Percentiles rank a stretch among this genome's conserved stretches.
Evolutionary conservation across 1,140 invertebrate genomes (phyloP).

Genomic region (Diprion similis): DNA sequence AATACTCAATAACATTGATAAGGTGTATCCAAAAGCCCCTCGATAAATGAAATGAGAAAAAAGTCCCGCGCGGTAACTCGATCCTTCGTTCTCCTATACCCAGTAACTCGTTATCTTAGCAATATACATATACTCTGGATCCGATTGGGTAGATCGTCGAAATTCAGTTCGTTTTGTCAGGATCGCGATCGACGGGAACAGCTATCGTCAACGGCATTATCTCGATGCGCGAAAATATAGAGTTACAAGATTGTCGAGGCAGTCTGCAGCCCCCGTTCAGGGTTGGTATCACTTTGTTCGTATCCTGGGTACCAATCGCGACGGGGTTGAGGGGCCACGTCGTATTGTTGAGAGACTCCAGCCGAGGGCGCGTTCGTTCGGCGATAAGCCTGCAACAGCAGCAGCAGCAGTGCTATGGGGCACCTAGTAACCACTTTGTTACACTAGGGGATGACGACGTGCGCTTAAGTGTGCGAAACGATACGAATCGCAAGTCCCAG

Average conservation of each 20-base stretch:
- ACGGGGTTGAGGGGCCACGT: not conserved
- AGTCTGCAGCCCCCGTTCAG: not conserved
- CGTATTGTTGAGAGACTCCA: not conserved
- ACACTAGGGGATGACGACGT: slow-evolving; percentile 45
- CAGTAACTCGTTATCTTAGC: too few relatives aligned
- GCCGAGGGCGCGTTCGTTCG: not conserved
- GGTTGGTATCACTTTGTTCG: not conserved
- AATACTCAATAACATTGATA: too few relatives aligned
- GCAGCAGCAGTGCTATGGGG: too few relatives aligned
- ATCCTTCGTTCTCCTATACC: too few relatives aligned
- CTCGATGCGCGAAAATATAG: slow-evolving; percentile 1
- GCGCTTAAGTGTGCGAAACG: slow-evolving; percentile 53
- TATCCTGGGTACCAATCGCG: too few relatives aligned
- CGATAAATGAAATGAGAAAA: too few relatives aligned
- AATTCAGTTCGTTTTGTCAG: too few relatives aligned
- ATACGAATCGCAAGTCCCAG: slow-evolving; percentile 49
- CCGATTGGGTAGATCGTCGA: too few relatives aligned
- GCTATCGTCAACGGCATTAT: not conserved
- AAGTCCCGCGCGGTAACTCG: too few relatives aligned
- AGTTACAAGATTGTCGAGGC: slow-evolving; percentile 2
- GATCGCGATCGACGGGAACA: too few relatives aligned
- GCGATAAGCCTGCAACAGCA: slow-evolving; percentile 21
- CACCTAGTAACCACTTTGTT: slow-evolving; percentile 58
- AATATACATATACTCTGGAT: too few relatives aligned
- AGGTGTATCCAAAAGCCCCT: too few relatives aligned